phyloP scores from a whole-genome alignment of 2,113 vertebrate genomes.

The Chauna torquata region DNA sequence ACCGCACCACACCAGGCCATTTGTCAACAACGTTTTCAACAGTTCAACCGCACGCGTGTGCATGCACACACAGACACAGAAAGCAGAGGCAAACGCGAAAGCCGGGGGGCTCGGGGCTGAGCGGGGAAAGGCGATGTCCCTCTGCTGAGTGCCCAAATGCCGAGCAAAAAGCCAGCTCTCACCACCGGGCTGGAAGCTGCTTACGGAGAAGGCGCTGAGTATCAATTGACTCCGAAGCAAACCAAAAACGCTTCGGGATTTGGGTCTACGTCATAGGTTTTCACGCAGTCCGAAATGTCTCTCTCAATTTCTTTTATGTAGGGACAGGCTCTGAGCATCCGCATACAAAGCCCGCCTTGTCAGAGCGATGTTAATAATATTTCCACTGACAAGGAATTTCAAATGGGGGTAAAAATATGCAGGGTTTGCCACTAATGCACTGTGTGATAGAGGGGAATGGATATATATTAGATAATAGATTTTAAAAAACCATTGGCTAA shows the following conservation, averaged over 20 bases:
- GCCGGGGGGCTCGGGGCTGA: accelerated
- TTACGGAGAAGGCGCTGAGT: accelerated
- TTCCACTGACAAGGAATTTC: not conserved
- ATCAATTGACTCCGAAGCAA: accelerated
- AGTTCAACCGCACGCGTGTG: slow-evolving; percentile 37
- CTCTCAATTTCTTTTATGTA: not conserved
- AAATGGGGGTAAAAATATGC: not conserved
- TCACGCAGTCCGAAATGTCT: not conserved
- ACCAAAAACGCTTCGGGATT: accelerated
- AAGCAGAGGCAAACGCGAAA: not conserved
- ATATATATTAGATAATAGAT: not conserved
- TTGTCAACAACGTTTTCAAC: slow-evolving; percentile 64
- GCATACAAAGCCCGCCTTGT: not conserved
- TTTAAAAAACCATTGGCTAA: slow-evolving; percentile 21
- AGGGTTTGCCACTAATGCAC: not conserved
- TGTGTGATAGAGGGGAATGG: not conserved
- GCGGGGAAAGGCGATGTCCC: not conserved
- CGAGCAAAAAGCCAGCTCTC: not conserved
- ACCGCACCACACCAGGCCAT: slow-evolving; percentile 36
- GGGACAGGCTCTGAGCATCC: not conserved
- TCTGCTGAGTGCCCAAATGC: accelerated
- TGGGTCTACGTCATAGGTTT: not conserved
- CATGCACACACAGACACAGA: not conserved
- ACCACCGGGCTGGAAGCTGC: accelerated
- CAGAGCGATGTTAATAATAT: not conserved